Evolutionary conservation across 2,888 invertebrate genomes (phyloP), one percentile per base, ranked within the genome.

Genomic region (Mylabris sibirica): DNA sequence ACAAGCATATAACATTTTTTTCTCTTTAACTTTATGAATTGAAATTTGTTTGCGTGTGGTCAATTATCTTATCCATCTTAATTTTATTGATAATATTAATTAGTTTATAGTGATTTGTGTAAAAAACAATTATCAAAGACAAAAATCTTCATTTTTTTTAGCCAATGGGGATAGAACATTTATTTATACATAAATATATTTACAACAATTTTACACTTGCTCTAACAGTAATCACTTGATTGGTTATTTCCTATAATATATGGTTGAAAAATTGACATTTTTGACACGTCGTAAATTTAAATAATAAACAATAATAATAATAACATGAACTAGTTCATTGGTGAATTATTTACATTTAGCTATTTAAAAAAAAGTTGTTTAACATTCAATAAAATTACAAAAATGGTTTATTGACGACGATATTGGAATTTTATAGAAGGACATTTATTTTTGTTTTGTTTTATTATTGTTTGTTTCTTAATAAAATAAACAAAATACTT

Each of bases 91-190:
- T 17, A 17, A 17, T 5, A 44, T 17, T 44, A 44, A 44, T 17
- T 44, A 41, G 14, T 41, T 41, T 41, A 44, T n/a, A 44, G n/a
- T 17, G n/a, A 44, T 44, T 44, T 44, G 44, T 44, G 2, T 44
- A 2, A n/a, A n/a, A n/a, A 44, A 8, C 44, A n/a, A 17, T 44
- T 44, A 44, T 41, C 41, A 41, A 14, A 14, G 14, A 41, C 41
- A 41, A 41, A 41, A 41, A 41, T 44, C 44, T 44, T 11, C 17
- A 44, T 44, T n/a, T 44, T n/a, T 44, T 44, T 44, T n/a, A n/a
- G 17, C 44, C 44, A 4, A n/a, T 3, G 17, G 44, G n/a, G n/a
- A 44, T 44, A n/a, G n/a, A 44, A 44, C n/a, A 44, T 44, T 44
- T 44, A 44, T 44, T 44, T 44, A 17, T 17, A 3, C 30, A 30